These are phyloP conservation scores for Sycobia sp. DNA, from an alignment of 1,140 invertebrate species.

Conservation along the genomic window DNA sequence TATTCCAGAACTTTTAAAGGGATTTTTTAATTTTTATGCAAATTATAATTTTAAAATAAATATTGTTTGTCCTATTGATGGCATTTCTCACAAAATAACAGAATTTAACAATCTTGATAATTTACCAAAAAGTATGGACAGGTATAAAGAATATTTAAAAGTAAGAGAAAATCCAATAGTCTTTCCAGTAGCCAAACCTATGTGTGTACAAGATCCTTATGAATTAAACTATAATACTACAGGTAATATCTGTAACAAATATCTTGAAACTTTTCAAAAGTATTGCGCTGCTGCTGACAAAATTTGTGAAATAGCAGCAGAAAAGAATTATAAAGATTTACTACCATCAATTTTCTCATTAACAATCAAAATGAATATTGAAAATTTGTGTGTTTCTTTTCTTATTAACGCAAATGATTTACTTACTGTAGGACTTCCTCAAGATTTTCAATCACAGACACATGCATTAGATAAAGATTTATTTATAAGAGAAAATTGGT, in stretches of 20 bases:
- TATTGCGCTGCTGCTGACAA: constrained; percentile 39
- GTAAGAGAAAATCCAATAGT: constrained; percentile 43
- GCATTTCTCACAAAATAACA: constrained; percentile 52
- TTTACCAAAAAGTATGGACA: constrained; percentile 52
- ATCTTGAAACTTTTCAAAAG: constrained; percentile 40
- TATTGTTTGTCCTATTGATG: constrained; percentile 65
- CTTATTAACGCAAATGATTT: constrained; percentile 26
- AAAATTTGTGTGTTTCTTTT: neutral
- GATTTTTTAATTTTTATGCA: constrained; percentile 67
- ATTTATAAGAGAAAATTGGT: constrained; percentile 40
- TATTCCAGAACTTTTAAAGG: constrained; percentile 60
- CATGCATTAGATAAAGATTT: constrained; percentile 33
- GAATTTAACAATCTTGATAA: constrained; percentile 53
- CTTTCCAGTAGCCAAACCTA: constrained; percentile 44
- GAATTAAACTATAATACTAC: constrained; percentile 66
- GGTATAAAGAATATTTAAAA: constrained; percentile 58
- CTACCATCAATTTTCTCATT: constrained; percentile 39
- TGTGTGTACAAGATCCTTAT: constrained; percentile 71
- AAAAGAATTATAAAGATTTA: constrained; percentile 38
- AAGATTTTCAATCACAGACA: constrained; percentile 33
- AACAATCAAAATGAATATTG: constrained; percentile 3
- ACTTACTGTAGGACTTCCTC: constrained; percentile 32
- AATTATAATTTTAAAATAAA: constrained; percentile 60
- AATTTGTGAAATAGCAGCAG: constrained; percentile 35
- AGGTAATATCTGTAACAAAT: constrained; percentile 39